Base-by-base conservation (phyloP, 2,888 invertebrate species). In the Cataglyphis livida region DNA sequence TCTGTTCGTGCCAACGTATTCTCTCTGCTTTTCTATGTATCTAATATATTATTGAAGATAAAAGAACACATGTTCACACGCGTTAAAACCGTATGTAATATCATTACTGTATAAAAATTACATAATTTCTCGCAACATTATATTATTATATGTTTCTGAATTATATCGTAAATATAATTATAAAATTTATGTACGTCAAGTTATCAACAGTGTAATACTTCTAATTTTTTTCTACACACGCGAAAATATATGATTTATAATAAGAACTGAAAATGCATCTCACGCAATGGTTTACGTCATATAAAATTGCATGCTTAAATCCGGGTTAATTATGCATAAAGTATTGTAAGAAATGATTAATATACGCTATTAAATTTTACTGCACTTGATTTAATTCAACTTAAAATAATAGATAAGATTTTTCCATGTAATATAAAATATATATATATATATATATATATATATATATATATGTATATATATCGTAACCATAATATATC, bases 291-390 rank as follows among this genome's bases (percentile, higher is more conserved):
- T 51, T 51, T 76, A 35, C 65, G 51, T 54, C 54, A 54, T 38
- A 65, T 21, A 65, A 65, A 38, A 38, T 65, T 65, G 76, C 65
- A 28, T 38, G 25, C 12, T 62, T 65, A 65, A 76, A 18, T n/a
- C n/a, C 21, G 64, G 18, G 10, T 18, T 25, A 64, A 65, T 41
- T 64, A 25, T 35, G 15, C 48, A 35, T 44, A 61, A 51, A 75
- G 25, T 18, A 41, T 61, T 15, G 3, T 18, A 44, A 54, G 18
- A 75, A 76, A 54, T 38, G 9, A 28, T 61, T 28, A 21, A 5
- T 21, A 6, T 15, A 10, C 35, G 5, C 12, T 25, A 35, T 75
- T 75, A n/a, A 7, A 32, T 44, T 65, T 65, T 12, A 51, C 2
- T 25, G 51, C 35, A 18, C 25, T 38, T 18, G 18, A 35, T 65